Evolutionary conservation across 2,797 vertebrate genomes (phyloP).

Genomic region (Sciurus vulgaris): DNA sequence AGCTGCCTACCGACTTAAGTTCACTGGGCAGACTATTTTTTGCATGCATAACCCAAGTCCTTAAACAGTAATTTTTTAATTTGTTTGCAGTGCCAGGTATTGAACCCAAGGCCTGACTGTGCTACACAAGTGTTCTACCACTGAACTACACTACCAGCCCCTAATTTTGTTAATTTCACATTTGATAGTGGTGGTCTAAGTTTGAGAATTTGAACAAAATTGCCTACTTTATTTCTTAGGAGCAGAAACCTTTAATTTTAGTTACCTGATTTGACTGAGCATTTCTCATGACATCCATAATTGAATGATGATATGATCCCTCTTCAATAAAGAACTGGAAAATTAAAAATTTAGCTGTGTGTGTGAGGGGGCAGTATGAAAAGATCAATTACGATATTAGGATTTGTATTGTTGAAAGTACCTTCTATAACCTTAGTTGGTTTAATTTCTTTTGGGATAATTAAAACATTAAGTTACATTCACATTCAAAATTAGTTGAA

Average conservation of each 20-base stretch:
- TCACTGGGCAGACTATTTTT: background rate
- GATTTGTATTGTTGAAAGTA: conserved; percentile 32
- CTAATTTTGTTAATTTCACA: background rate
- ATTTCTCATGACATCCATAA: conserved; percentile 27
- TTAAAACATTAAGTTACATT: conserved; percentile 47
- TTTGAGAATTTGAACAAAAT: conserved; percentile 11
- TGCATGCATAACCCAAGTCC: background rate
- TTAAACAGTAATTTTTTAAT: background rate
- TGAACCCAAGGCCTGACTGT: background rate
- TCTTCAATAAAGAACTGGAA: background rate
- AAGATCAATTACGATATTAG: background rate
- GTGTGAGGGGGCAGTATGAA: background rate
- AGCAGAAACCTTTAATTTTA: background rate
- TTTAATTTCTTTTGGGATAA: conserved; percentile 29
- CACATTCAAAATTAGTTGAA: background rate
- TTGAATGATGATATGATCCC: background rate
- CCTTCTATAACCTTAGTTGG: background rate
- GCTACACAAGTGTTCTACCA: background rate
- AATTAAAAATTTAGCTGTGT: background rate
- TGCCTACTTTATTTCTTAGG: background rate
- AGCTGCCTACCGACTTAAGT: background rate
- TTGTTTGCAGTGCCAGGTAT: background rate
- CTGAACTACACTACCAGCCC: background rate
- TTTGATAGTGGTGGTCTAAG: conserved; percentile 1
- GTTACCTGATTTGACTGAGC: background rate